A percentile compares a stretch with the other conserved stretches of the same genome.
phyloP scores from a whole-genome alignment of 2,113 vertebrate species.

The Pitta sordida region DNA sequence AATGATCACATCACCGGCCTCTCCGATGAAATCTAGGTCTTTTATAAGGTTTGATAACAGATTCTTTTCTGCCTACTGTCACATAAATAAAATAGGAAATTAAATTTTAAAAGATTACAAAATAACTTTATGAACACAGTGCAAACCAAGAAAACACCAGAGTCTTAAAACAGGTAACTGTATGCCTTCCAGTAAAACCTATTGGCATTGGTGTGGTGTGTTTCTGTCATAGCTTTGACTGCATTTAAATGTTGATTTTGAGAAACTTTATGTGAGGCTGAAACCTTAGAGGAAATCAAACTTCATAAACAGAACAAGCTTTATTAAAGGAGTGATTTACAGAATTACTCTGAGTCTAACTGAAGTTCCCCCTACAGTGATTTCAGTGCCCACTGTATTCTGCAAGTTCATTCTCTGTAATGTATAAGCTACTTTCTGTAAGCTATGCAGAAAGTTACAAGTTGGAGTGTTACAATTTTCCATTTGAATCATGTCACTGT shows the following conservation, averaged over 20 bases:
- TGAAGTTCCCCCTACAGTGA: neutral
- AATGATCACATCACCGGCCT: neutral
- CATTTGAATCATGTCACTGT: neutral
- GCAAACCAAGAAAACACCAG: slow-evolving; percentile 12
- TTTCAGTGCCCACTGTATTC: neutral
- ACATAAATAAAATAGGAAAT: slow-evolving; percentile 71
- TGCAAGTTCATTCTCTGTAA: neutral
- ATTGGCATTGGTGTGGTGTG: neutral
- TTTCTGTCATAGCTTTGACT: slow-evolving; percentile 10
- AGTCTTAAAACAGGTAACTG: neutral
- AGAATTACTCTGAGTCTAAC: neutral
- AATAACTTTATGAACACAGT: slow-evolving; percentile 31
- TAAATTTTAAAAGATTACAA: slow-evolving; percentile 60
- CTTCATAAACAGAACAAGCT: slow-evolving; percentile 3
- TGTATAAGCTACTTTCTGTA: neutral
- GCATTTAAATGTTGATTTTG: slow-evolving; percentile 13
- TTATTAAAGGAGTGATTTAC: neutral
- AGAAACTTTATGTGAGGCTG: neutral
- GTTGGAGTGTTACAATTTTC: neutral
- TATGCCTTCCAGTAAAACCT: neutral
- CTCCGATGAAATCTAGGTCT: slow-evolving; percentile 48
- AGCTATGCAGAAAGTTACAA: neutral
- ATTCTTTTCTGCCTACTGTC: slow-evolving; percentile 31
- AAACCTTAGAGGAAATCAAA: slow-evolving; percentile 26
- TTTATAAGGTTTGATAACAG: slow-evolving; percentile 51